These are phyloP conservation scores for Spodoptera exigua DNA, from an alignment of 2,888 invertebrate genomes.

Conservation along the genomic window DNA sequence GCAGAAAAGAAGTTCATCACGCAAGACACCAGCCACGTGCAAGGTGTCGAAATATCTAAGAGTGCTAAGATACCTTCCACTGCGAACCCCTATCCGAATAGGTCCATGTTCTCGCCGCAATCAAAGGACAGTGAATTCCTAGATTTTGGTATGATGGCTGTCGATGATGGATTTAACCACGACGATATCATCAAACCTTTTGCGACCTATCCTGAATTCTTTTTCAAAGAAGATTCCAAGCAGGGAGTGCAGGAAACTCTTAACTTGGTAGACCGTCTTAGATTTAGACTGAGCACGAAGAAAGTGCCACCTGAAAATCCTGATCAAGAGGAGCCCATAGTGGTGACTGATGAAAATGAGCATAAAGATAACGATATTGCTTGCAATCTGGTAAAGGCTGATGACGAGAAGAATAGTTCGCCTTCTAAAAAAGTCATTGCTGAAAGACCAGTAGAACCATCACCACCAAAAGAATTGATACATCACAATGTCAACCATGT, in stretches of 20 bases:
- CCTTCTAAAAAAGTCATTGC: constrained; percentile 55
- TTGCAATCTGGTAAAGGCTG: constrained; percentile 66
- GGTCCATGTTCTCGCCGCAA: constrained; percentile 93
- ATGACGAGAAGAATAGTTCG: constrained; percentile 58
- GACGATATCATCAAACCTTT: constrained; percentile 91
- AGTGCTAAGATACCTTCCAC: constrained; percentile 85
- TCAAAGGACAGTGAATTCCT: constrained; percentile 90
- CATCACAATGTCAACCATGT: constrained; percentile 63
- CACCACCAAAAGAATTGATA: constrained; percentile 57
- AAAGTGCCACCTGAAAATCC: constrained; percentile 89
- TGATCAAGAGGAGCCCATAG: constrained; percentile 75
- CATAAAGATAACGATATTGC: constrained; percentile 67
- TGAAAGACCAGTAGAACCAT: constrained; percentile 58
- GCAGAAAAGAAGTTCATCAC: constrained; percentile 80
- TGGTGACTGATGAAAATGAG: constrained; percentile 57
- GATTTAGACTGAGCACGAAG: constrained; percentile 92
- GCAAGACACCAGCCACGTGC: constrained; percentile 82
- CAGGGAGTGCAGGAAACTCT: constrained; percentile 94
- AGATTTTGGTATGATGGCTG: constrained; percentile 90
- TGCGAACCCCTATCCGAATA: constrained; percentile 83
- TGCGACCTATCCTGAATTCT: constrained; percentile 90
- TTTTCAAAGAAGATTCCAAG: constrained; percentile 94
- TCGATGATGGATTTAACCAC: constrained; percentile 91
- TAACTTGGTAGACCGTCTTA: constrained; percentile 94
- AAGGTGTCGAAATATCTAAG: constrained; percentile 84